Conservation (phyloP, 2,113 vertebrate genomes). For the Eulacestoma nigropectus region DNA sequence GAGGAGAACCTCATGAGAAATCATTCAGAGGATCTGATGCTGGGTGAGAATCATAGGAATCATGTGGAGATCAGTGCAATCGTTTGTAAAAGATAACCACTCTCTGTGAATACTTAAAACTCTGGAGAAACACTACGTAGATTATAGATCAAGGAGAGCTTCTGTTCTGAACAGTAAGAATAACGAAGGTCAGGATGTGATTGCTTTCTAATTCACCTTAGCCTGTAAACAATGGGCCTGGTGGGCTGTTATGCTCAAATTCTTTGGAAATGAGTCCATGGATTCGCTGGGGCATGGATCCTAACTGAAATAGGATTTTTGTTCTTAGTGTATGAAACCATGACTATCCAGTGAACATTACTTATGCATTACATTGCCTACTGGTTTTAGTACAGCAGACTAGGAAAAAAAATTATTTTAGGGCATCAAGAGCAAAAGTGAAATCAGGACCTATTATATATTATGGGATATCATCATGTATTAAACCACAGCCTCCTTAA, state of each 20-base stretch:
- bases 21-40: background rate
- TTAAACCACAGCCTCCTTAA: background rate
- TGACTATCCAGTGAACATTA: background rate
- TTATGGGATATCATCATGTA: background rate
- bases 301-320: background rate
- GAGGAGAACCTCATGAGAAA: background rate
- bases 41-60: conserved; percentile 1
- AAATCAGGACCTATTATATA: background rate
- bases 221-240: background rate
- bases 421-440: background rate
- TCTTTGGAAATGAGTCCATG: background rate
- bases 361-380: background rate
- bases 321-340: background rate
- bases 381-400: background rate
- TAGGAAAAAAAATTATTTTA: background rate
- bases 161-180: background rate
- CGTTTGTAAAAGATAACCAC: background rate
- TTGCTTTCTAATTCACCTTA: background rate
- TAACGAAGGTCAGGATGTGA: background rate
- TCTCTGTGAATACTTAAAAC: background rate
- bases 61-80: background rate
- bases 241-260: background rate
- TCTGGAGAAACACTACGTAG: background rate
- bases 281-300: background rate
- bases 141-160: background rate